Base-by-base conservation (phyloP, 2,888 invertebrate species). In the Thereva unica region DNA sequence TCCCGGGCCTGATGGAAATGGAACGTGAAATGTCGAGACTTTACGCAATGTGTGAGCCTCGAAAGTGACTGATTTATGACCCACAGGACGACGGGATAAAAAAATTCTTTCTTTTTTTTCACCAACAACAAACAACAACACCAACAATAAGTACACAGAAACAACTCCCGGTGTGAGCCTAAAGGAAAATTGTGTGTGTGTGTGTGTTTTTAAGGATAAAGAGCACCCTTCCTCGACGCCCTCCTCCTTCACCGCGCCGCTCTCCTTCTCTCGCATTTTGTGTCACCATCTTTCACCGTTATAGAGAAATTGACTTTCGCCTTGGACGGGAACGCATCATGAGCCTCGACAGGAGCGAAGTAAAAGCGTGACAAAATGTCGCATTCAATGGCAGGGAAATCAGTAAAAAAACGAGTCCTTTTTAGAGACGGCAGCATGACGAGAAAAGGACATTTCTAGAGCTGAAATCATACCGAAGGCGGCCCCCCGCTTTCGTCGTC, bases 361-460 rank as follows among this genome's bases (percentile, higher is more conserved):
- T 50, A 50, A 61, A 61, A 61, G 61, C 61, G 61, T 61, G 61
- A 61, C 61, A 61, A 61, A 61, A 61, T 61, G 61, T 50, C 61
- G 50, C 50, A 61, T 50, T 50, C 50, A 34, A 41, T 50, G 61
- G 50, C 50, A 50, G 23, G 23, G n/a, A 50, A 61, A 61, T 50
- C 61, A 50, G 50, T 12, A 41, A 61, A 61, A 38, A 41, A 61
- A 50, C 9, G 9, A 37, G 23, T 50, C 9, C 5, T 5, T 8
- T 9, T 12, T 12, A 34, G 23, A 7, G 23, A 7, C 50, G 34
- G 23, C 10, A 12, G n/a, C n/a, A 7, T 50, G 23, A 23, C 23
- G 40, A 40, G 9, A 45, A 12, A 47, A 10, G 56, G 49, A 49
- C n/a, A 50, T 61, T 5, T 40, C 50, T 50, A 23, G 42, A 56